These are phyloP conservation scores for Bubo bubo DNA, from an alignment of 2,113 vertebrate genomes.

Conservation along the genomic window DNA sequence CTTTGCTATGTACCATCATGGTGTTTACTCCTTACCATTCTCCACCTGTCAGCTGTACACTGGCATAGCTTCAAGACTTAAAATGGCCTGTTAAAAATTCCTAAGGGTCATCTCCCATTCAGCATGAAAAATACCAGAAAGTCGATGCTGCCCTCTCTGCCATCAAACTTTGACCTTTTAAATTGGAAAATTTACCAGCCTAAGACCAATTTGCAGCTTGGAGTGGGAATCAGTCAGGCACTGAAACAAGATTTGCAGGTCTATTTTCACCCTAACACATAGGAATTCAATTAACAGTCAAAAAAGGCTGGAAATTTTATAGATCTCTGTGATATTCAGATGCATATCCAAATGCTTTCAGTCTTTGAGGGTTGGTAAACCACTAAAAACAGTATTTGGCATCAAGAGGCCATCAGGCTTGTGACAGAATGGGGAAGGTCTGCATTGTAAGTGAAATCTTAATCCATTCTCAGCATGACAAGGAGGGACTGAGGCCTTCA, in stretches of 20 bases:
- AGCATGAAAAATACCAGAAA: not conserved
- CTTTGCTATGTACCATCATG: not conserved
- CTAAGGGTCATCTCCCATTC: not conserved
- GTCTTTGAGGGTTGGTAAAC: not conserved
- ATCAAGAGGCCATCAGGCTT: not conserved
- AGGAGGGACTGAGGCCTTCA: not conserved
- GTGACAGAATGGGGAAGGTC: not conserved
- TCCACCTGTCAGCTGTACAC: not conserved
- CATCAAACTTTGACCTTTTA: not conserved
- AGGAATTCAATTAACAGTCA: not conserved
- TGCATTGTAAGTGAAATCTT: not conserved
- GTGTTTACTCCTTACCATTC: not conserved
- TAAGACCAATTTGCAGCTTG: not conserved
- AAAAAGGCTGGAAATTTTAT: not conserved
- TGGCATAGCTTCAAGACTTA: not conserved
- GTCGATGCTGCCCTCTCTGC: not conserved
- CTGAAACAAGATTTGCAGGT: not conserved
- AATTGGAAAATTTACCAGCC: not conserved
- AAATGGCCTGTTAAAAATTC: not conserved
- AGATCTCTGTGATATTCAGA: not conserved
- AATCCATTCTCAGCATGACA: not conserved
- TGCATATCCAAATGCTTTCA: not conserved
- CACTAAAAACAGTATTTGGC: not conserved
- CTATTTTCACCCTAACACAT: not conserved
- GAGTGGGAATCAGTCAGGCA: not conserved